Evolutionary conservation across 2,797 vertebrate genomes (phyloP).

Genomic region (Etheostoma perlongum): DNA sequence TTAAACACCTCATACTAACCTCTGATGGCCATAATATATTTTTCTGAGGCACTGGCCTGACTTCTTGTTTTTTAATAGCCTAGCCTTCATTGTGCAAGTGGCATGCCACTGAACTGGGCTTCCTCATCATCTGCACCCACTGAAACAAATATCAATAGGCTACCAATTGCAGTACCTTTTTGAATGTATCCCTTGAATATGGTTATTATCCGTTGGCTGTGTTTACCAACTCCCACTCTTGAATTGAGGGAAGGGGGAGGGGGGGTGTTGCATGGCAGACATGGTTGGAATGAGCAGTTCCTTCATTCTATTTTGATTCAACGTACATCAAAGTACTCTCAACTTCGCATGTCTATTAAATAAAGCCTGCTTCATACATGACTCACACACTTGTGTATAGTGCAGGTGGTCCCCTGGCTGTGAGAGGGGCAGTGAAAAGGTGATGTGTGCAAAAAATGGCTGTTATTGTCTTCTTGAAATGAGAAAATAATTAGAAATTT

Average conservation of each 20-base stretch:
- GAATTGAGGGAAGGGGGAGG: conserved; percentile 23
- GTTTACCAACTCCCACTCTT: conserved; percentile 68
- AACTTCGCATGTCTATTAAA: conserved; percentile 54
- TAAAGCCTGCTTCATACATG: conserved; percentile 55
- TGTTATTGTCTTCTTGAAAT: conserved; percentile 18
- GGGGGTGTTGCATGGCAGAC: conserved; percentile 56
- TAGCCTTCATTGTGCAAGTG: conserved; percentile 10
- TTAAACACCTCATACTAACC: background rate
- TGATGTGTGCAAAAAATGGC: conserved; percentile 17
- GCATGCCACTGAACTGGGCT: conserved; percentile 4
- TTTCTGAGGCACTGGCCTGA: conserved; percentile 27
- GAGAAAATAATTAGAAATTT: background rate
- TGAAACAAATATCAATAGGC: background rate
- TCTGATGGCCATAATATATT: conserved; percentile 4
- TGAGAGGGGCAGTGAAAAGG: conserved; percentile 36
- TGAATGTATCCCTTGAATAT: conserved; percentile 39
- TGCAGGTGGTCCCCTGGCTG: conserved; percentile 57
- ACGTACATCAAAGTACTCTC: background rate
- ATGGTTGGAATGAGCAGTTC: conserved; percentile 49
- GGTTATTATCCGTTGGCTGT: conserved; percentile 48
- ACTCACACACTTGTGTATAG: conserved; percentile 67
- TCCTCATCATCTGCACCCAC: conserved; percentile 20
- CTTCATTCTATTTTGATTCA: conserved; percentile 41
- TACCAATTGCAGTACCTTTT: conserved; percentile 26
- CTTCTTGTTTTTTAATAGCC: conserved; percentile 22